Evolutionary conservation across 2,888 invertebrate genomes (phyloP).

Genomic region (Azorinus chamasolen): DNA sequence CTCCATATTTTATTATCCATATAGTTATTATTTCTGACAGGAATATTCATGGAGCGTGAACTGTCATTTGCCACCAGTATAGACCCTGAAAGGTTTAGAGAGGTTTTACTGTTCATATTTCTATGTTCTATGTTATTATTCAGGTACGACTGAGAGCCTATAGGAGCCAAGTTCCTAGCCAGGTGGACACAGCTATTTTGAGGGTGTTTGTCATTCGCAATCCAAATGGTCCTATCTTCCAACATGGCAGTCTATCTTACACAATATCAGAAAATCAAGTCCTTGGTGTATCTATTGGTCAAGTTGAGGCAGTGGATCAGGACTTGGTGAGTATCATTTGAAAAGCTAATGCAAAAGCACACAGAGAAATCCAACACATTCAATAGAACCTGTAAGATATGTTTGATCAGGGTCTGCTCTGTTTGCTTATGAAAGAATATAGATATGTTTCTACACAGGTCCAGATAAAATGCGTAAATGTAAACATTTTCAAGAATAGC

Average conservation of each 20-base stretch:
- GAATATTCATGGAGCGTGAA: too few relatives aligned
- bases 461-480: too few relatives aligned
- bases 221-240: conserved; percentile 70
- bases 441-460: too few relatives aligned
- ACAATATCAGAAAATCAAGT: neutral
- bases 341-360: neutral
- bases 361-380: neutral
- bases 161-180: conserved; percentile 61
- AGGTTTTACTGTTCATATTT: too few relatives aligned
- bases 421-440: too few relatives aligned
- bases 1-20: too few relatives aligned
- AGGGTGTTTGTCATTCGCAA: conserved; percentile 75
- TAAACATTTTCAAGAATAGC: too few relatives aligned
- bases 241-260: conserved; percentile 43
- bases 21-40: too few relatives aligned
- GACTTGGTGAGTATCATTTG: conserved; percentile 9
- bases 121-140: too few relatives aligned
- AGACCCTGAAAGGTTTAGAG: too few relatives aligned
- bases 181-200: conserved; percentile 69
- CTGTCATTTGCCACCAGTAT: too few relatives aligned
- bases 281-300: neutral
- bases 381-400: neutral
- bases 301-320: neutral
- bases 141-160: conserved; percentile 76
- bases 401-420: too few relatives aligned